A percentile compares a stretch with the other conserved stretches of the same genome.
Evolutionary conservation across 1,140 invertebrate genomes (phyloP).

Genomic region (Pachyrhynchus sulphureomaculatus): DNA sequence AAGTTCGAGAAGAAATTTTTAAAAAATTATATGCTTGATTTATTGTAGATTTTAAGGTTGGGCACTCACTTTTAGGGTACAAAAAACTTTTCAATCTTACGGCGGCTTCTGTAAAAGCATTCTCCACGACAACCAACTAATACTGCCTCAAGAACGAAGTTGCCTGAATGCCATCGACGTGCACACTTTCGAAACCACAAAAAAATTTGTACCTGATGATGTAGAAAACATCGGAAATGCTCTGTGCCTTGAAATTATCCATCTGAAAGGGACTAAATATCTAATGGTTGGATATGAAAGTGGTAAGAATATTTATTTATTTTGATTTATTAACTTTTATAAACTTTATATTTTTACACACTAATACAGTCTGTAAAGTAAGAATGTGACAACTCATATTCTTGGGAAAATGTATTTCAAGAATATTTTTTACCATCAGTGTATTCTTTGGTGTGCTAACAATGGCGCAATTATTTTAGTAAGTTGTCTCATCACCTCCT

Average conservation of each 20-base stretch:
- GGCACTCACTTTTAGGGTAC: constrained; percentile 58
- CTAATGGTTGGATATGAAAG: constrained; percentile 42
- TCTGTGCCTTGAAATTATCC: constrained; percentile 40
- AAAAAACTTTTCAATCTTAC: constrained; percentile 59
- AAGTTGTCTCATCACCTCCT: too few relatives aligned
- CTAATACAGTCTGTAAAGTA: too few relatives aligned
- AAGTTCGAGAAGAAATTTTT: too few relatives aligned
- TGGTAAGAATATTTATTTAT: constrained; percentile 14
- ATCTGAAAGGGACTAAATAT: constrained; percentile 30
- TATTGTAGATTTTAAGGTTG: too few relatives aligned
- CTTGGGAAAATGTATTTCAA: too few relatives aligned
- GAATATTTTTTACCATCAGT: too few relatives aligned
- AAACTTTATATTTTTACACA: neutral
- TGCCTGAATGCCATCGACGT: constrained; percentile 54
- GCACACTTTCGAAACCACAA: constrained; percentile 32
- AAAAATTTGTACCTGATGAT: constrained; percentile 30
- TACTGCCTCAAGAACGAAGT: constrained; percentile 65
- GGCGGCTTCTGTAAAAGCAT: constrained; percentile 67
- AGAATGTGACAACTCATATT: too few relatives aligned
- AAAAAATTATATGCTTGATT: too few relatives aligned
- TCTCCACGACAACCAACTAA: constrained; percentile 57
- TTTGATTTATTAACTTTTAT: neutral
- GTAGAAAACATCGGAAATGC: constrained; percentile 33
- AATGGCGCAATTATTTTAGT: too few relatives aligned
- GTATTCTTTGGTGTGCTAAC: too few relatives aligned